These are phyloP conservation scores for Mionectes macconnelli DNA, from an alignment of 2,113 vertebrate genomes.

Conservation along the genomic window DNA sequence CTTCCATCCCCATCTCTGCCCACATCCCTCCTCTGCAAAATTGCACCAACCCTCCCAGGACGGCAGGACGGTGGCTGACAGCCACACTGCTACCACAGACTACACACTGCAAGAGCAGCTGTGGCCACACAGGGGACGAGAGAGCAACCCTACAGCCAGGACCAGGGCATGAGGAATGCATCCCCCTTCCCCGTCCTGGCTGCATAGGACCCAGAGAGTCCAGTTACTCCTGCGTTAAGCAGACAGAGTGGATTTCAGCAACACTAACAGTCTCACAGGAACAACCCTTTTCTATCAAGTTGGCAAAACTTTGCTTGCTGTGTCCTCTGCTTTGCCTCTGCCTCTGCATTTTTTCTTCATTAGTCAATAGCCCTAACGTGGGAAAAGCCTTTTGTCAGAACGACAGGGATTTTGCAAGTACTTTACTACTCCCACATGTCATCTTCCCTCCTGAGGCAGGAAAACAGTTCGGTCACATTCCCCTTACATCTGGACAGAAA, in stretches of 20 bases:
- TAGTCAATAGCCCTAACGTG: not conserved
- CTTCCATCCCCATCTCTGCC: not conserved
- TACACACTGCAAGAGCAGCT: not conserved
- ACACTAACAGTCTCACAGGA: not conserved
- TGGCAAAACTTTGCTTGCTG: not conserved
- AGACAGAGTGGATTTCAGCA: not conserved
- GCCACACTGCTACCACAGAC: fast-evolving
- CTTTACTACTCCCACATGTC: constrained; percentile 11
- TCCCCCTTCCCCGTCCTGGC: not conserved
- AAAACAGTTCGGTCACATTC: constrained; percentile 13
- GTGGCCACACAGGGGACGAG: fast-evolving
- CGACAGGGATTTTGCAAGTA: constrained; percentile 3
- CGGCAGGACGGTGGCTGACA: not conserved
- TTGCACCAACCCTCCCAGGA: not conserved
- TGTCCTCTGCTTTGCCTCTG: not conserved
- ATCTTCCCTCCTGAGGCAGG: not conserved
- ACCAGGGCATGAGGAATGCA: fast-evolving
- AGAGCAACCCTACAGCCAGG: fast-evolving
- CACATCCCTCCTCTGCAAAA: not conserved
- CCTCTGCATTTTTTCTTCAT: constrained; percentile 10
- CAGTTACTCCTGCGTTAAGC: not conserved
- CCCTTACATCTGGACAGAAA: constrained; percentile 19
- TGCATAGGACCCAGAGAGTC: not conserved
- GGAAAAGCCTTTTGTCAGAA: constrained; percentile 37
- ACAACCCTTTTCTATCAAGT: not conserved